A percentile compares a stretch with the other conserved stretches of the same genome.
phyloP scores from a whole-genome alignment of 2,888 invertebrate genomes.

The Anticlea derivata region DNA sequence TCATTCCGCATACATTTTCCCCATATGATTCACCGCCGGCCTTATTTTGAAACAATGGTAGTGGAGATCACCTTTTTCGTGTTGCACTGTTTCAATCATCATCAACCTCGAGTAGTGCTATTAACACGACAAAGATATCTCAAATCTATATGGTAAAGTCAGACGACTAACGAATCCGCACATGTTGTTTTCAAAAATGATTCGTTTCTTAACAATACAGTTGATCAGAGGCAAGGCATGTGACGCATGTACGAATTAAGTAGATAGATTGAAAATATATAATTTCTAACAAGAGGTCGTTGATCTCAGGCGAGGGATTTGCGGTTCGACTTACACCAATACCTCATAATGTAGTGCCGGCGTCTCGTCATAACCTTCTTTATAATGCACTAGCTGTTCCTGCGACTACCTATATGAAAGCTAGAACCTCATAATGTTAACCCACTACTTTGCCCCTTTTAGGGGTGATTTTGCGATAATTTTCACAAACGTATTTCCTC shows the following conservation, averaged over 20 bases:
- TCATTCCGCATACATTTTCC: conserved; percentile 16
- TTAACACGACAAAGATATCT: neutral
- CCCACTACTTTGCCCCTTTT: too few relatives aligned
- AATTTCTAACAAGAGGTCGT: conserved; percentile 38
- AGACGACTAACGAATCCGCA: neutral
- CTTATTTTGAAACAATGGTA: conserved; percentile 15
- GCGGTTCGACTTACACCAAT: conserved; percentile 29
- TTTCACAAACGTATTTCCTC: too few relatives aligned
- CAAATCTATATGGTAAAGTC: neutral
- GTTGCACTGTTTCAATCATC: neutral
- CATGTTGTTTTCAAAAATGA: neutral
- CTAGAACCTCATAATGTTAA: too few relatives aligned
- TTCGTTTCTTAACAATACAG: conserved; percentile 18
- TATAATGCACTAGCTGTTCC: too few relatives aligned
- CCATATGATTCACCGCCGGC: conserved; percentile 21
- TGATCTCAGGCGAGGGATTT: conserved; percentile 41
- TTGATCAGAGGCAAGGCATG: conserved; percentile 29
- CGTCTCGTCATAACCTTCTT: conserved; percentile 4
- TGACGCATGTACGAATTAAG: conserved; percentile 33
- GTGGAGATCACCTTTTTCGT: conserved; percentile 1
- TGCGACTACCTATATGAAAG: too few relatives aligned
- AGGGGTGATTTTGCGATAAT: too few relatives aligned
- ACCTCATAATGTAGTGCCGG: conserved; percentile 16
- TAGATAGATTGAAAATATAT: conserved; percentile 30
- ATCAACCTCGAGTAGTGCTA: neutral